A percentile compares a stretch with the other conserved stretches of the same genome.
phyloP scores from a whole-genome alignment of 2,113 vertebrate species.

The Corapipo altera region DNA sequence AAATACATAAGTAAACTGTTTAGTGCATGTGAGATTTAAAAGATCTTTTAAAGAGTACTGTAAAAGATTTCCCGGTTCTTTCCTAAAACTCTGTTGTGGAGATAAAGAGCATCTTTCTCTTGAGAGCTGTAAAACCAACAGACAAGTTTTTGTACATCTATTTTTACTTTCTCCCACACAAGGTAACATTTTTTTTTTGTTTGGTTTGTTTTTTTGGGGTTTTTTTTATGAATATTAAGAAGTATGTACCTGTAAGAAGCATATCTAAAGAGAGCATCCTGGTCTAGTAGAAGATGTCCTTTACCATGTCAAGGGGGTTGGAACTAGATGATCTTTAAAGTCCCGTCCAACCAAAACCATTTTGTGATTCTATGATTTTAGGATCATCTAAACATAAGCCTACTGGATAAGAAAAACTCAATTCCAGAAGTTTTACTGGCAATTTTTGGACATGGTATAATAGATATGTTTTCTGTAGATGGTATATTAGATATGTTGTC shows the following conservation, averaged over 20 bases:
- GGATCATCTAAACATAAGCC: neutral
- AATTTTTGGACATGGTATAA: neutral
- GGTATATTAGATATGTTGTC: neutral
- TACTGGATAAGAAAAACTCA: neutral
- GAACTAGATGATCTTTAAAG: neutral
- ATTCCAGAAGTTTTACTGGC: neutral
- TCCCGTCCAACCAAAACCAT: neutral
- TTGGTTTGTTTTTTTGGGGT: no score
- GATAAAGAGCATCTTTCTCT: rapidly evolving
- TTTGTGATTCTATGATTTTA: neutral
- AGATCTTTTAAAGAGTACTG: neutral
- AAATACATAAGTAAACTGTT: neutral
- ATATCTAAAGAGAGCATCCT: neutral
- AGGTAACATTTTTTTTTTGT: neutral
- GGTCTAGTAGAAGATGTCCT: neutral
- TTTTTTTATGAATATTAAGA: neutral
- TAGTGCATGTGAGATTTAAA: neutral
- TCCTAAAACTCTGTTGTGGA: neutral
- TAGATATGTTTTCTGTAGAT: neutral
- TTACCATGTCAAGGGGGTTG: neutral
- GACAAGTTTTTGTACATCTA: neutral
- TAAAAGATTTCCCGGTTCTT: neutral
- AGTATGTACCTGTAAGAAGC: neutral
- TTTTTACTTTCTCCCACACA: neutral
- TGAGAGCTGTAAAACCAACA: neutral